These are phyloP conservation scores for Sebastes vulpes DNA, from an alignment of 2,797 vertebrate species.

Conservation along the genomic window DNA sequence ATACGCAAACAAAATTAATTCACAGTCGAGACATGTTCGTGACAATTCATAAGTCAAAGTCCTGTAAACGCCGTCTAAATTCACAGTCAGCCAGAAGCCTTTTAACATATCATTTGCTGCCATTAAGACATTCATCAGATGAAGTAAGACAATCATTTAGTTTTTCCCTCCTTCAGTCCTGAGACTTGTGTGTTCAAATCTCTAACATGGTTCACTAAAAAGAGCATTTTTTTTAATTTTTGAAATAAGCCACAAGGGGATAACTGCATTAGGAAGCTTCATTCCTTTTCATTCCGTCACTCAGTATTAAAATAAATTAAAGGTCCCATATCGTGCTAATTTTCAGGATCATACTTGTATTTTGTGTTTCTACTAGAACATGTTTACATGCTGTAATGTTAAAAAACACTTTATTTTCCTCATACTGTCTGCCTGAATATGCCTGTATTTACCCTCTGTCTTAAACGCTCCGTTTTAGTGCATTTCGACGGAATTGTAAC, in stretches of 20 bases:
- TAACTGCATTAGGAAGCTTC: neutral
- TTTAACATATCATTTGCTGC: conserved; percentile 47
- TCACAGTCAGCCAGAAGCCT: conserved; percentile 13
- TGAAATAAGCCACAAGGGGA: neutral
- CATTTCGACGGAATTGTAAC: too few species aligned
- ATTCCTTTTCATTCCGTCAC: neutral
- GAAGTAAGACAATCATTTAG: conserved; percentile 37
- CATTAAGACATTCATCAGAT: conserved; percentile 52
- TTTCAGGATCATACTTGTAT: too few species aligned
- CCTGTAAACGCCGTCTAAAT: conserved; percentile 1
- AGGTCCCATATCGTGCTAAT: neutral
- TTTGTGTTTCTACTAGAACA: too few species aligned
- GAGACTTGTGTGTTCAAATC: neutral
- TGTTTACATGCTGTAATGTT: too few species aligned
- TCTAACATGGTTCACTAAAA: neutral
- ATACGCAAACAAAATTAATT: conserved; percentile 19
- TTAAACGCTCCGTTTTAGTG: too few species aligned
- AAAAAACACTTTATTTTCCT: too few species aligned
- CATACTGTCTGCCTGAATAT: too few species aligned
- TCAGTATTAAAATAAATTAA: neutral
- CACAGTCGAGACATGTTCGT: conserved; percentile 25
- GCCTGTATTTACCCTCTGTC: too few species aligned
- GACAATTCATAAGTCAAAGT: conserved; percentile 8
- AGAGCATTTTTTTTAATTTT: neutral
- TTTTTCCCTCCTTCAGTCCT: neutral